Base-by-base conservation (phyloP, 2,888 invertebrate genomes). In the Ophion slaviceki region DNA sequence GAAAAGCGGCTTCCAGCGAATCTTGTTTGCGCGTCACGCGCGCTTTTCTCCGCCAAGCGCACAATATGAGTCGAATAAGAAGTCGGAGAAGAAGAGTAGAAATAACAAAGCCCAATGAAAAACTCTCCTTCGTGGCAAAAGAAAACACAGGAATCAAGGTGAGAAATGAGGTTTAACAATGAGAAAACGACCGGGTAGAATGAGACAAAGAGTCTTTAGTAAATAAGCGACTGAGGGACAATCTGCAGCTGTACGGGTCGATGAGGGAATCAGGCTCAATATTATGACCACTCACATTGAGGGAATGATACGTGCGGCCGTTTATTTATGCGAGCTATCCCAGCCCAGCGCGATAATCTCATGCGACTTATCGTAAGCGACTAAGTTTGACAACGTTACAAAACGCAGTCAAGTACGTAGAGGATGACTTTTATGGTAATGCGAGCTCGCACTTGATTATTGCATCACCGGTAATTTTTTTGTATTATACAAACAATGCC, bases 1-100 rank as follows among this genome's bases (percentile, higher is more conserved):
- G 67, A 77, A 57, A 72, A 36, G 53, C 84, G 47, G 47, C 47
- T 24, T 53, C 40, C 24, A 70, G 28, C 80, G 86, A 88, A 90
- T 90, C 90, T 89, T 87, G 91, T 89, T 90, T 91, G 92, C 92
- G 87, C 89, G 91, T 92, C 93, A 92, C 93, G 93, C 91, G 91
- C 92, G 89, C 84, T 83, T 88, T 87, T 86, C 88, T 88, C 89
- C 87, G 79, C 79, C 71, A 47, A 82, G 77, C 77, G 80, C 77
- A 62, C 77, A 66, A 76, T 80, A 84, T 80, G 64, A 80, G 80
- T 61, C 47, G 59, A 68, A 81, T 67, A n/a, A 76, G 70, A 53
- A 70, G 67, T 76, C 53, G 66, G 68, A 68, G 67, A 68, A 79
- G 36, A 79, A 57, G 70, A 80, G 45, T 4, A 75, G 62, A 78